phyloP scores from a whole-genome alignment of 2,888 invertebrate genomes.

The Cotesia congregata region DNA sequence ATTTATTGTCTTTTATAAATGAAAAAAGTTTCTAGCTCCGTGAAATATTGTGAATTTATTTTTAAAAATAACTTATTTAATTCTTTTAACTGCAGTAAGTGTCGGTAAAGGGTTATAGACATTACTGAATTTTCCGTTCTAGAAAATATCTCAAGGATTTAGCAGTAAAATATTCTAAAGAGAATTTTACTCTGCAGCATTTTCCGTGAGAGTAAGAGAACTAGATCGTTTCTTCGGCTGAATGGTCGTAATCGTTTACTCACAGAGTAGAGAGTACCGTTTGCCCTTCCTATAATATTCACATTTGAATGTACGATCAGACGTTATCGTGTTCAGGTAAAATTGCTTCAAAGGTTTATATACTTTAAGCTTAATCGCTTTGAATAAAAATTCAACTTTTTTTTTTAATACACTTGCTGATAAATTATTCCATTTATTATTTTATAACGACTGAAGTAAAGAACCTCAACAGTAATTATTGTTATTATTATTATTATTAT shows the following conservation, averaged over 20 bases:
- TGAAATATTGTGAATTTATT: neutral
- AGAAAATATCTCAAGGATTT: slow-evolving; percentile 11
- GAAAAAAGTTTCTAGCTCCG: too few relatives aligned
- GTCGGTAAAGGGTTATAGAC: slow-evolving; percentile 4
- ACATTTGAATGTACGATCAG: slow-evolving; percentile 23
- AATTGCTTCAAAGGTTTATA: slow-evolving; percentile 12
- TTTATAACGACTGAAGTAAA: neutral
- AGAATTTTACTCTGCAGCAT: slow-evolving; percentile 1
- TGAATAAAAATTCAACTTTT: slow-evolving; percentile 14
- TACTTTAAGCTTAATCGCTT: neutral
- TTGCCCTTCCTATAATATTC: slow-evolving; percentile 17
- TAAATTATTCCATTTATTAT: neutral
- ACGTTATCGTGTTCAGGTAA: slow-evolving; percentile 17
- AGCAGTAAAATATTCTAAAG: slow-evolving; percentile 7
- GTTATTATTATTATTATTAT: neutral
- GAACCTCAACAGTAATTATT: neutral
- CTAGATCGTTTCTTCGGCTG: slow-evolving; percentile 1
- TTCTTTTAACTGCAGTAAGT: neutral
- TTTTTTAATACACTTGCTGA: neutral
- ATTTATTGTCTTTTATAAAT: too few relatives aligned
- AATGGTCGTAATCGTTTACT: slow-evolving; percentile 21
- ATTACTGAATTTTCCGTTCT: neutral
- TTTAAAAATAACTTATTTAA: neutral
- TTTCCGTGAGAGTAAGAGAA: neutral
- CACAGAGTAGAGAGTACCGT: neutral